Evolutionary conservation across 1,140 invertebrate genomes (phyloP).

Genomic region (Drosophila mayri): DNA sequence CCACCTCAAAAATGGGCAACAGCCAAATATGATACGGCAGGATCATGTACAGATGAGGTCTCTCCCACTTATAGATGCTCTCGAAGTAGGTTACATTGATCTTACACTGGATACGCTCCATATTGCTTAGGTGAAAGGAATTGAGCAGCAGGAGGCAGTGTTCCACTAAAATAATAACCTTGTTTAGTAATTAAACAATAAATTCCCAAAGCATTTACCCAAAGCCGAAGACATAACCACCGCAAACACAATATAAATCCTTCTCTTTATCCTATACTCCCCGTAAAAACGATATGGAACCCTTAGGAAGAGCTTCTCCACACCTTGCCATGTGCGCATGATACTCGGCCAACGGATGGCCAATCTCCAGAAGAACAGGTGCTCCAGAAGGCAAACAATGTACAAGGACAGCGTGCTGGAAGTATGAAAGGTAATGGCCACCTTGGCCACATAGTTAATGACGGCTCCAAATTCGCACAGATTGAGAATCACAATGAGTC

Average conservation of each 20-base stretch:
- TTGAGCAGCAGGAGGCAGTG: conserved; percentile 67
- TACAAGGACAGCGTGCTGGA: conserved; percentile 71
- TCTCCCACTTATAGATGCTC: conserved; percentile 72
- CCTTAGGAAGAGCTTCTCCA: conserved; percentile 70
- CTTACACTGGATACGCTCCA: conserved; percentile 75
- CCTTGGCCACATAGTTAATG: conserved; percentile 48
- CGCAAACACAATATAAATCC: conserved; percentile 66
- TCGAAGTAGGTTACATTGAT: conserved; percentile 73
- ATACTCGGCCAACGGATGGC: conserved; percentile 71
- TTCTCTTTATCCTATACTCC: conserved; percentile 68
- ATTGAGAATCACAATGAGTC: conserved; percentile 56
- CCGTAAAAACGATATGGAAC: conserved; percentile 74
- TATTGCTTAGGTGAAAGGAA: conserved; percentile 68
- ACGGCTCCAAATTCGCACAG: conserved; percentile 64
- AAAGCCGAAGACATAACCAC: conserved; percentile 66
- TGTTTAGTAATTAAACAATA: not conserved
- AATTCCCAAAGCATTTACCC: conserved; percentile 27
- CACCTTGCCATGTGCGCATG: conserved; percentile 61
- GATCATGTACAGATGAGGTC: conserved; percentile 67
- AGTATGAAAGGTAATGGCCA: conserved; percentile 68
- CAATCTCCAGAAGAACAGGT: conserved; percentile 76
- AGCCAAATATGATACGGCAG: conserved; percentile 67
- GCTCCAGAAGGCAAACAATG: conserved; percentile 74
- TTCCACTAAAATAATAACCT: conserved; percentile 44
- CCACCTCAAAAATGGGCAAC: conserved; percentile 66